Conservation (phyloP, 2,888 invertebrate genomes). For the Acleris sparsana region DNA sequence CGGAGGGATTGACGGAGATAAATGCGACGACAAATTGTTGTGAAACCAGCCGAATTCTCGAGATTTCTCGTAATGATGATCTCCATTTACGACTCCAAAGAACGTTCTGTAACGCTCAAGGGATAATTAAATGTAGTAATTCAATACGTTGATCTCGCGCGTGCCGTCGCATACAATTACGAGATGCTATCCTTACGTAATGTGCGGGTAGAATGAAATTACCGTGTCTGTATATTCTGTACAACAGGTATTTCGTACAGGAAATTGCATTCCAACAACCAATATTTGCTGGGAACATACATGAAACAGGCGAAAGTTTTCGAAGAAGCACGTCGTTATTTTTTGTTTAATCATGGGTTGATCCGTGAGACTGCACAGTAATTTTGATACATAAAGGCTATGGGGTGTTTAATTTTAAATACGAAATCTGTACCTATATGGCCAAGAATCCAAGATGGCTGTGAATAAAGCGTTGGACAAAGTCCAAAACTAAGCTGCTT, state of each 20-base stretch:
- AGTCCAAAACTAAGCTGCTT: too few relatives aligned
- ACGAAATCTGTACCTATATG: background rate
- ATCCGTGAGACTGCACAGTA: slow-evolving; percentile 2
- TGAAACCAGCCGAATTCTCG: too few relatives aligned
- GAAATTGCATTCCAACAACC: slow-evolving; percentile 13
- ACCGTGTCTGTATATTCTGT: background rate
- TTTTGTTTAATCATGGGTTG: slow-evolving; percentile 16
- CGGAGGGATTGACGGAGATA: too few relatives aligned
- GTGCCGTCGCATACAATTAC: slow-evolving; percentile 1
- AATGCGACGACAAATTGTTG: too few relatives aligned
- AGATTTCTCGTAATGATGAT: too few relatives aligned
- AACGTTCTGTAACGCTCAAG: background rate
- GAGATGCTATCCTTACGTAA: slow-evolving; percentile 10
- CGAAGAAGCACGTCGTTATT: slow-evolving; percentile 19
- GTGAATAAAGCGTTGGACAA: too few relatives aligned
- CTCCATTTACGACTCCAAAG: background rate
- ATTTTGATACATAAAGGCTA: slow-evolving; percentile 15
- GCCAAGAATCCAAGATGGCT: too few relatives aligned
- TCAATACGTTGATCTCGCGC: slow-evolving; percentile 3
- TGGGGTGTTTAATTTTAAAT: slow-evolving; percentile 9
- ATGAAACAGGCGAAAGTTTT: slow-evolving; percentile 30
- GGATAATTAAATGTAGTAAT: slow-evolving; percentile 9
- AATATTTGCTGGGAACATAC: slow-evolving; percentile 31
- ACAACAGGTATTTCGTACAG: slow-evolving; percentile 11
- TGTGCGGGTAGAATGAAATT: background rate